Evolutionary conservation across 2,888 invertebrate species (phyloP).

Genomic region (Dryococelus australis): DNA sequence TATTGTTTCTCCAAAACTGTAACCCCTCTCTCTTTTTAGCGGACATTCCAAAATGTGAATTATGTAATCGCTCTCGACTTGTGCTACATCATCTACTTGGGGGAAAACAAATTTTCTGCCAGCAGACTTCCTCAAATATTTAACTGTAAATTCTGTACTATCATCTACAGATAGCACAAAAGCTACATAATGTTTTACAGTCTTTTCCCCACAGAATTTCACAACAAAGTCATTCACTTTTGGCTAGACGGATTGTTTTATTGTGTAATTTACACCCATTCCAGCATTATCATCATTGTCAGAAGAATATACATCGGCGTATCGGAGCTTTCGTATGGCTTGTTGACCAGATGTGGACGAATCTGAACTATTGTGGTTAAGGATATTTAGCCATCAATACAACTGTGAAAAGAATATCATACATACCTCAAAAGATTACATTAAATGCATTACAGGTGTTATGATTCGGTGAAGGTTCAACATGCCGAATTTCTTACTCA

Average conservation of each 20-base stretch:
- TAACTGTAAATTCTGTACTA: not conserved
- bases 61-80: not conserved
- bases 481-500: not conserved
- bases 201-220: not conserved
- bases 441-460: too few species aligned
- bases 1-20: not conserved
- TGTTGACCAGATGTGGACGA: not conserved
- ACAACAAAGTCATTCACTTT: not conserved
- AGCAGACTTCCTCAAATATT: constrained; percentile 21
- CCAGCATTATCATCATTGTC: constrained; percentile 21
- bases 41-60: constrained; percentile 4
- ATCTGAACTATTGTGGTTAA: constrained; percentile 18
- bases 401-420: not conserved
- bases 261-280: constrained; percentile 3
- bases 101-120: constrained; percentile 22
- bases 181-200: constrained; percentile 17
- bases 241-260: not conserved
- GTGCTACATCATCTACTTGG: constrained; percentile 18
- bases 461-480: not conserved
- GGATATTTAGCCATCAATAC: not conserved
- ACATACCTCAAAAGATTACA: too few species aligned
- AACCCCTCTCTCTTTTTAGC: not conserved
- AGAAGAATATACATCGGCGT: constrained; percentile 24
- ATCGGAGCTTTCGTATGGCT: not conserved
- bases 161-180: not conserved